A percentile compares a stretch with the other conserved stretches of the same genome.
Conservation (phyloP, 2,888 invertebrate genomes). For the Melinaea marsaeus region DNA sequence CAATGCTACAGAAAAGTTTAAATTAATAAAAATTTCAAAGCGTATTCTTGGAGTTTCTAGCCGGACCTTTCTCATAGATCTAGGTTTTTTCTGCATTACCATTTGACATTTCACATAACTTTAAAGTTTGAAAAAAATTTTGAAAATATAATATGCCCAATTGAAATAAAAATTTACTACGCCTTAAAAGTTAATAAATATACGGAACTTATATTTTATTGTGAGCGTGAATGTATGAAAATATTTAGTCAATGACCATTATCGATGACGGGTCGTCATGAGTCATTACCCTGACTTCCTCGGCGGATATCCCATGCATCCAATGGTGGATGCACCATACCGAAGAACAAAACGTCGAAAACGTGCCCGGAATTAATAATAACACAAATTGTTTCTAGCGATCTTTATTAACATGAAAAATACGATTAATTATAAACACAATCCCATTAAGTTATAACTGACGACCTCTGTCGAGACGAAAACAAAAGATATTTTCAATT, state of each 20-base stretch:
- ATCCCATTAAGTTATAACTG: conserved; percentile 25
- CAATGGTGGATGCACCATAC: conserved; percentile 52
- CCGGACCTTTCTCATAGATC: too few species aligned
- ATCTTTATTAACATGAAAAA: conserved; percentile 23
- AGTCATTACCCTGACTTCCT: conserved; percentile 48
- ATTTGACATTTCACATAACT: too few species aligned
- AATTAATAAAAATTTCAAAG: too few species aligned
- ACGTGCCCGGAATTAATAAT: conserved; percentile 64
- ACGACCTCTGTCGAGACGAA: conserved; percentile 14
- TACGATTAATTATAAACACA: conserved; percentile 20
- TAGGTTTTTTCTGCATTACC: too few species aligned
- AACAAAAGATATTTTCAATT: conserved; percentile 25
- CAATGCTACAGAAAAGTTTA: too few species aligned
- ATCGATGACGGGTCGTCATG: conserved; percentile 21
- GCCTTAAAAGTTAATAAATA: too few species aligned
- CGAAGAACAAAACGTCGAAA: conserved; percentile 57
- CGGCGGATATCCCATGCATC: conserved; percentile 42
- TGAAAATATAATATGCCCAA: too few species aligned
- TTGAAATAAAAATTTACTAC: too few species aligned
- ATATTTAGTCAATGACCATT: conserved; percentile 23
- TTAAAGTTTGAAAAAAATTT: too few species aligned
- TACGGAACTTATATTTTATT: too few species aligned
- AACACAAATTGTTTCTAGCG: conserved; percentile 50
- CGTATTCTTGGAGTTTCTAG: too few species aligned
- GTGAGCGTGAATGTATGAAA: conserved; percentile 25